phyloP scores from a whole-genome alignment of 2,113 vertebrate species.

The Equus przewalskii region DNA sequence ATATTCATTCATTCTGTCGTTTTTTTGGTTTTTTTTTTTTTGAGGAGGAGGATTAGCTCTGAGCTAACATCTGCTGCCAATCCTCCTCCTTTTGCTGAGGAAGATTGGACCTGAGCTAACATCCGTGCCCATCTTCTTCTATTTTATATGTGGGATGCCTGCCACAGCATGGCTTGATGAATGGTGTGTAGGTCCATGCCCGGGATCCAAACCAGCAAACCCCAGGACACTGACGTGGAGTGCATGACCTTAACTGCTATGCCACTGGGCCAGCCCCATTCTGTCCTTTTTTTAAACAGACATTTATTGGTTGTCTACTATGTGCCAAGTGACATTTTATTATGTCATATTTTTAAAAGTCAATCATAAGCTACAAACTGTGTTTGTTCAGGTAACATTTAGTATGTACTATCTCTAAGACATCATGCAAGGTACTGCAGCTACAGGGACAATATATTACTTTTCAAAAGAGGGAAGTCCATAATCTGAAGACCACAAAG shows the following conservation, averaged over 20 bases:
- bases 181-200: too few relatives aligned
- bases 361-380: neutral
- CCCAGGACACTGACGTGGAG: too few relatives aligned
- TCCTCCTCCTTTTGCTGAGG: too few relatives aligned
- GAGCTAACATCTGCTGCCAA: too few relatives aligned
- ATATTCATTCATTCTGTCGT: conserved; percentile 12
- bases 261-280: too few relatives aligned
- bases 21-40: neutral
- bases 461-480: conserved; percentile 9
- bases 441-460: neutral
- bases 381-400: conserved; percentile 29
- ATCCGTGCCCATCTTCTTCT: too few relatives aligned
- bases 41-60: too few relatives aligned
- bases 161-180: too few relatives aligned
- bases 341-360: neutral
- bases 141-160: too few relatives aligned
- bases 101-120: too few relatives aligned
- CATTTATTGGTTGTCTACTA: conserved; percentile 2
- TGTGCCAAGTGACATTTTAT: neutral
- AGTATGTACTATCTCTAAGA: neutral
- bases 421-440: neutral
- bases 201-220: too few relatives aligned
- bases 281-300: neutral
- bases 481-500: neutral
- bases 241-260: too few relatives aligned